Evolutionary conservation across 53 echinoderm and acorn worm genomes (phyloP), one percentile per base, ranked within the genome.

Genomic region (Paracentrotus lividus): DNA sequence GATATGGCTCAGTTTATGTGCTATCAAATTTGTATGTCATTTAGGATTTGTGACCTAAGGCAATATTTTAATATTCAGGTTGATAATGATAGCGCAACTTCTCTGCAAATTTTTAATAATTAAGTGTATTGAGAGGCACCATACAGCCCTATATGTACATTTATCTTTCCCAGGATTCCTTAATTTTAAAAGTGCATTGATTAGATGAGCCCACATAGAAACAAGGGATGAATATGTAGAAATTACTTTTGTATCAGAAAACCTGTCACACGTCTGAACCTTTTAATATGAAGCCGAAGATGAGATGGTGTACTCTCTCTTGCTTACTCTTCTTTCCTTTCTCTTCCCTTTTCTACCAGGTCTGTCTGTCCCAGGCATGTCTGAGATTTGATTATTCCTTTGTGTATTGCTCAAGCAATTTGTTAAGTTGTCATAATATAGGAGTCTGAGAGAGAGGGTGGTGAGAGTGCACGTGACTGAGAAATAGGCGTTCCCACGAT

Each of bases 311-410:
- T n/a, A 47, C 47, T 47, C n/a, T 47, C 81, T 81, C 81, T 47
- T 43, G 4, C 44, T 20, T 60, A 26, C 26, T 24, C 27, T 47
- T 24, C 2, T 47, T 49, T 44, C 47, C 26, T 4, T n/a, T 2
- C 14, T 26, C 47, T 26, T 81, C 27, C 13, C 24, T 10, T 45
- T n/a, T 10, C 9, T 86, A 87, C 87, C 87, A 87, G 87, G 87
- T 54, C 57, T 87, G 85, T 51, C 78, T 2, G 85, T 49, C 54
- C 89, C 64, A 61, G 89, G 89, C 89, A 60, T 89, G 89, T 57
- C 64, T 61, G 89, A 57, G 61, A 89, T 89, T 60, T 59, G 61
- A 89, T 89, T 89, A 89, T 89, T 89, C 89, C 89, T 89, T 43
- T 59, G 89, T 86, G 86, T 86, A 86, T 86, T 36, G 47, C 81